Evolutionary conservation across 2,888 invertebrate species (phyloP).

Genomic region (Dorcus parallelipipedus): DNA sequence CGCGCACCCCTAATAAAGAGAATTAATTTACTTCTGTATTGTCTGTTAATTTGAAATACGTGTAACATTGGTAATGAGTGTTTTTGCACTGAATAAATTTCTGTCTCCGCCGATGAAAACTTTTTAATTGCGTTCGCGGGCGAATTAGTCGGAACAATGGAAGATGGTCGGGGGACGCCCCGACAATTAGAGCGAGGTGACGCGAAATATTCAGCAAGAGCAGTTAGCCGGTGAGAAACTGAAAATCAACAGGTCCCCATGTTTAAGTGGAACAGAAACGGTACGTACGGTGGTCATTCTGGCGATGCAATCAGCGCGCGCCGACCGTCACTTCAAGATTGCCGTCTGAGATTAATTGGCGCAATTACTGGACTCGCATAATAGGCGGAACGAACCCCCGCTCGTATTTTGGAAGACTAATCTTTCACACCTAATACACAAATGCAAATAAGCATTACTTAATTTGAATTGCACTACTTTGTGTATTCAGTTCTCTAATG

Average conservation of each 20-base stretch:
- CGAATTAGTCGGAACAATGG: too few species aligned
- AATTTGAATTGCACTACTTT: too few species aligned
- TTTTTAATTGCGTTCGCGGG: too few species aligned
- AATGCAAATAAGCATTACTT: not conserved
- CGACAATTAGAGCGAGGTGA: conserved; percentile 3
- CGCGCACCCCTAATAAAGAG: too few species aligned
- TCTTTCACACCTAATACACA: not conserved
- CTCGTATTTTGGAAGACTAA: not conserved
- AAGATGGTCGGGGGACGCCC: too few species aligned
- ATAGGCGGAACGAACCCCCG: not conserved
- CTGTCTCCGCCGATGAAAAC: too few species aligned
- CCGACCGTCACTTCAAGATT: conserved; percentile 27
- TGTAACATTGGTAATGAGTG: too few species aligned
- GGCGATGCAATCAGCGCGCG: conserved; percentile 27
- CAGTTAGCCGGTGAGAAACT: conserved; percentile 10
- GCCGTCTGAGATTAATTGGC: conserved; percentile 29
- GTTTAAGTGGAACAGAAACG: conserved; percentile 11
- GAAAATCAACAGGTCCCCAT: conserved; percentile 18
- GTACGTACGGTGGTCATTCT: conserved; percentile 11
- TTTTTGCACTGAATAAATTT: too few species aligned
- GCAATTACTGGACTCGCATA: conserved; percentile 19
- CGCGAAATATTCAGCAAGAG: conserved; percentile 9
- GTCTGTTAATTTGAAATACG: too few species aligned
- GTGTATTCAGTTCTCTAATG: too few species aligned
- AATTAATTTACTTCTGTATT: too few species aligned